Evolutionary conservation across 1,140 invertebrate species (phyloP), one percentile per base, ranked within the genome.

Genomic region (Calephelis virginiensis): DNA sequence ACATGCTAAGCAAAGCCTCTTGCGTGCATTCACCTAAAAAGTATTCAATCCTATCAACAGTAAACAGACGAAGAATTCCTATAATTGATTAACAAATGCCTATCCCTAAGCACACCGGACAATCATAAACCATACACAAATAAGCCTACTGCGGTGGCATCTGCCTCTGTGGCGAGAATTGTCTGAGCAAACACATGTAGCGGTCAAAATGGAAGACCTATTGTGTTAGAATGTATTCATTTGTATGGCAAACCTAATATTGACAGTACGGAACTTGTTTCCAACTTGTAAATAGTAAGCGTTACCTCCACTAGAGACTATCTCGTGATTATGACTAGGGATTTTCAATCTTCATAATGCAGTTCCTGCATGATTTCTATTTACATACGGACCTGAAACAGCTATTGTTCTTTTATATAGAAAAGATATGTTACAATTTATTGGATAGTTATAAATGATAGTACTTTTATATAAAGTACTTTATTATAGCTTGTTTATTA

Each of bases 201-300:
- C 81, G 83, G 86, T 86, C 84, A 89, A 86, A 84, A 90, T 89
- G 86, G 86, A 90, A 89, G 82, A 71, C 72, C 76, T 73, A 85
- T 90, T 90, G 84, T 90, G 80, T 81, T 80, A 82, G 77, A 85
- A 86, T 85, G 86, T 90, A 90, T 90, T 90, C 87, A 89, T 90
- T 89, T 88, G 88, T 90, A 88, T 82, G 82, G 83, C 76, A 83
- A 82, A 72, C 71, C 69, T 70, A 88, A 90, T 89, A 86, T 90
- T 90, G 80, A 89, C 85, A 70, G 70, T 79, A 80, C 61, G 69
- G 72, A 90, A 90, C 88, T 84, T 77, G 86, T 89, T 89, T 76
- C 77, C 68, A 80, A 45, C 62, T 70, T 75, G 85, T 85, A 83
- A 86, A 86, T 77, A 89, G 73, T 75, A 76, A 66, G 67, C 61